A percentile compares a stretch with the other conserved stretches of the same genome.
Evolutionary conservation across 2,113 vertebrate species (phyloP).

Genomic region (Muntiacus muntjak): DNA sequence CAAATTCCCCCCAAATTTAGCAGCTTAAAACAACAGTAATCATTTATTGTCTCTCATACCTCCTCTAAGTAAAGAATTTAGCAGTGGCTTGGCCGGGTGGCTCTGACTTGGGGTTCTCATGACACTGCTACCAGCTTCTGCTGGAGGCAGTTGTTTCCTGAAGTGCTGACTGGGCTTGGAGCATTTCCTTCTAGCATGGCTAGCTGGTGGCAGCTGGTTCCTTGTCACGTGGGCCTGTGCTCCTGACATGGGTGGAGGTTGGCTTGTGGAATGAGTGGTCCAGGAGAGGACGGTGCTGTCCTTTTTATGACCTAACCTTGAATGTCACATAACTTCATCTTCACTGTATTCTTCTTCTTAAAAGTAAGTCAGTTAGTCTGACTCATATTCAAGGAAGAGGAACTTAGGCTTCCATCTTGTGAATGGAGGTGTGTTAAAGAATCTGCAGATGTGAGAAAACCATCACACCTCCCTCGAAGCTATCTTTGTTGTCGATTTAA

Average conservation of each 20-base stretch:
- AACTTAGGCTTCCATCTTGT: neutral
- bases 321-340: neutral
- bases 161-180: neutral
- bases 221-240: neutral
- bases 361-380: neutral
- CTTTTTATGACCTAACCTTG: neutral
- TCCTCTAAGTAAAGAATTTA: neutral
- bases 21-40: neutral
- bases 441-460: neutral
- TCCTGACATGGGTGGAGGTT: neutral
- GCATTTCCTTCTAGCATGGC: neutral
- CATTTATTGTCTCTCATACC: neutral
- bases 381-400: neutral
- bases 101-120: neutral
- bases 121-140: neutral
- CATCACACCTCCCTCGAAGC: neutral
- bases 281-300: neutral
- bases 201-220: neutral
- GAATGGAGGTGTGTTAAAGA: neutral
- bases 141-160: neutral
- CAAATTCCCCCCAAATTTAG: neutral
- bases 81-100: neutral
- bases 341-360: neutral
- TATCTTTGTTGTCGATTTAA: neutral
- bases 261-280: neutral